These are phyloP conservation scores for Gymnocheta viridis DNA, from an alignment of 2,888 invertebrate genomes.

Conservation along the genomic window DNA sequence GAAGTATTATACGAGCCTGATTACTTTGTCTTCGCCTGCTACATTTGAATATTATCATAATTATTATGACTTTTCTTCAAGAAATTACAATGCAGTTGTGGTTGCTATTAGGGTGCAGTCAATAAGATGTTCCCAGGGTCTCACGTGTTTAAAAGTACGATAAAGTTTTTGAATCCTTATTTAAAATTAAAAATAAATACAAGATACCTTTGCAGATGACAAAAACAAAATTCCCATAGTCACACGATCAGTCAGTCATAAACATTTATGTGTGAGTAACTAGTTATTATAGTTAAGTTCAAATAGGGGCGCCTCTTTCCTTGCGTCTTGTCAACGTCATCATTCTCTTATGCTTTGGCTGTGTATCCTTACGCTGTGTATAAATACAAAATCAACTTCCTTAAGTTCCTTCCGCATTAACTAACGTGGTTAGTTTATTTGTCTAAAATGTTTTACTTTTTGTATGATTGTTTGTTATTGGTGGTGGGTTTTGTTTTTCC, in stretches of 20 bases:
- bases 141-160: constrained; percentile 52
- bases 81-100: constrained; percentile 1
- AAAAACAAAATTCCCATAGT: constrained; percentile 66
- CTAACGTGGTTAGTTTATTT: constrained; percentile 53
- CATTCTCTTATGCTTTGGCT: neutral
- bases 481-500: constrained; percentile 41
- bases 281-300: constrained; percentile 12
- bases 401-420: constrained; percentile 66
- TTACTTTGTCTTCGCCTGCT: constrained; percentile 55
- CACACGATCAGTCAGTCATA: constrained; percentile 59
- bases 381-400: constrained; percentile 56
- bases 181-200: constrained; percentile 1
- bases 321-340: constrained; percentile 46
- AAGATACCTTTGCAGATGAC: constrained; percentile 52
- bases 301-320: constrained; percentile 63
- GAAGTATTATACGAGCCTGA: constrained; percentile 26
- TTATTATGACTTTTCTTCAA: constrained; percentile 68
- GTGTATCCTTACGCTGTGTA: constrained; percentile 11
- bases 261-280: constrained; percentile 14
- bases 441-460: constrained; percentile 41
- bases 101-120: constrained; percentile 57
- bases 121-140: constrained; percentile 60
- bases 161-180: constrained; percentile 49
- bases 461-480: neutral
- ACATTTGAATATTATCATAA: constrained; percentile 63